A percentile compares a stretch with the other conserved stretches of the same genome.
Conservation (phyloP, 2,797 vertebrate species). For the Harpagifer antarcticus region DNA sequence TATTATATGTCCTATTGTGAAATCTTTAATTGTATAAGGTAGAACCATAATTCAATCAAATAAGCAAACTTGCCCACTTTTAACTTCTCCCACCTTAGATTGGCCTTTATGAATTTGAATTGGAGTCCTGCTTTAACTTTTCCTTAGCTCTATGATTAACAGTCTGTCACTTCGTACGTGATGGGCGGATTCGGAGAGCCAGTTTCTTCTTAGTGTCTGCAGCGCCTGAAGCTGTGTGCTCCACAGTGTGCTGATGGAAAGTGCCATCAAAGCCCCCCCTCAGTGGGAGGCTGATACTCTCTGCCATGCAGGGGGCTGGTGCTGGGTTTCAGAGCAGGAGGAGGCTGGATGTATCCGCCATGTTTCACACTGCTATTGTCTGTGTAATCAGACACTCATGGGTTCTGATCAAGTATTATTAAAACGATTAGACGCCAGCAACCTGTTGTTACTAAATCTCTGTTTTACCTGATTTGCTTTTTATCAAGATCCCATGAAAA, state of each 20-base stretch:
- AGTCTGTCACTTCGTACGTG: constrained; percentile 39
- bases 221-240: constrained; percentile 35
- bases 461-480: constrained; percentile 34
- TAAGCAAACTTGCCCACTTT: constrained; percentile 15
- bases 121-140: constrained; percentile 39
- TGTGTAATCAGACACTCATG: constrained; percentile 61
- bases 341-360: constrained; percentile 57
- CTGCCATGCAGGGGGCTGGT: constrained; percentile 51
- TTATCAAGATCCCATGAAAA: neutral
- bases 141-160: constrained; percentile 57
- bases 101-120: constrained; percentile 39
- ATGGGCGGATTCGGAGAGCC: constrained; percentile 41
- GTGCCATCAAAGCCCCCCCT: constrained; percentile 57
- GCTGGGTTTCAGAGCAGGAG: constrained; percentile 68
- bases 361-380: constrained; percentile 65
- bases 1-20: constrained; percentile 19
- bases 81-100: constrained; percentile 13
- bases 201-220: constrained; percentile 35
- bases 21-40: constrained; percentile 18
- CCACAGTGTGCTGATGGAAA: constrained; percentile 66
- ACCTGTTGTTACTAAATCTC: constrained; percentile 30
- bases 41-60: constrained; percentile 32
- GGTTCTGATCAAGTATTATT: constrained; percentile 51
- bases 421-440: neutral
- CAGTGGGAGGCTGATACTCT: constrained; percentile 56